Evolutionary conservation across 2,113 vertebrate species (phyloP).

Genomic region (Mungos mungo): DNA sequence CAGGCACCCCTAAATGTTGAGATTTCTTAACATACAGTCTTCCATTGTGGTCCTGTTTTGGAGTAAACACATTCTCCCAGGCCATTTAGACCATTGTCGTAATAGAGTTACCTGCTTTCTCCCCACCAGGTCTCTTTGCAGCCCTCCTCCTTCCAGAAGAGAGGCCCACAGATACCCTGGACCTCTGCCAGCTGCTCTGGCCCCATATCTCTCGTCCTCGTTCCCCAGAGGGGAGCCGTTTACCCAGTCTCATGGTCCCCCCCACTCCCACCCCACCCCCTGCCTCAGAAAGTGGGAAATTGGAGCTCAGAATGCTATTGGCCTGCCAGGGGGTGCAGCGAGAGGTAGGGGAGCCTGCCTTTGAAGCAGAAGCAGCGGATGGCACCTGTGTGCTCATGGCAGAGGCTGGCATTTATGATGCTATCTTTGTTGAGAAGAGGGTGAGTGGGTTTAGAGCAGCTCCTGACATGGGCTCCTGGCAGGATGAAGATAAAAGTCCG

Average conservation of each 20-base stretch:
- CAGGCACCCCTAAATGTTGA: not conserved
- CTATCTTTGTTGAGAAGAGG: not conserved
- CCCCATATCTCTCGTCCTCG: not conserved
- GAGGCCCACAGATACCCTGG: not conserved
- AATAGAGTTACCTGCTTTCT: not conserved
- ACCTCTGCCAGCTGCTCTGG: not conserved
- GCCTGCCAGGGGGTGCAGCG: not conserved
- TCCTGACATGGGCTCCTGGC: not conserved
- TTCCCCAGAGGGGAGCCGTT: not conserved
- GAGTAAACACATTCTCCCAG: not conserved
- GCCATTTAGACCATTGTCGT: not conserved
- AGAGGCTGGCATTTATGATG: rapidly evolving
- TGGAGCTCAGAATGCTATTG: not conserved
- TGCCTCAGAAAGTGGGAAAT: not conserved
- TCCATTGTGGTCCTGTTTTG: not conserved
- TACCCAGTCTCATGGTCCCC: rapidly evolving
- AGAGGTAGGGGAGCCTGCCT: not conserved
- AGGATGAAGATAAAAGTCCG: not conserved
- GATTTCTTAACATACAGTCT: not conserved
- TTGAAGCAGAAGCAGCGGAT: not conserved
- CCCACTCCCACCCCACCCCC: rapidly evolving
- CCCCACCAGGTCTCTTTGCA: not conserved
- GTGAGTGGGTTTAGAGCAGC: not conserved
- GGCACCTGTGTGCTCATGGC: too few species aligned
- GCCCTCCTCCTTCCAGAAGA: not conserved